phyloP scores from a whole-genome alignment of 2,888 invertebrate genomes.

The Tetragonisca angustula region DNA sequence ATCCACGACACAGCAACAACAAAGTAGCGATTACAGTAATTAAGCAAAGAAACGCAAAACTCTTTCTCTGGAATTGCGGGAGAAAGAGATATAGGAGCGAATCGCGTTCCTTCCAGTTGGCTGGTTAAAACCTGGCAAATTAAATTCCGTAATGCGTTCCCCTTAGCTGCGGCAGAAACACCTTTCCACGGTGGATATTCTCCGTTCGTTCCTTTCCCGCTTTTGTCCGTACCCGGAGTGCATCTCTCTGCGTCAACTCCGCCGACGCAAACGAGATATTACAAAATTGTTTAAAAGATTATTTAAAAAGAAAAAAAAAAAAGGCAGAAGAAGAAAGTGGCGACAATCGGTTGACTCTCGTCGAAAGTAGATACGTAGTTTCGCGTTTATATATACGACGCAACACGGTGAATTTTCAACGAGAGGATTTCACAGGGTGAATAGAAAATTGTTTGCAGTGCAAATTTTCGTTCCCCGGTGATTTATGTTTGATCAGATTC shows the following conservation, averaged over 20 bases:
- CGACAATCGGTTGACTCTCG: too few relatives aligned
- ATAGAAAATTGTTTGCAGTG: neutral
- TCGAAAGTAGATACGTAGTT: neutral
- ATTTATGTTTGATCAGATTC: neutral
- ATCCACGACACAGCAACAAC: neutral
- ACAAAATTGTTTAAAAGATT: too few relatives aligned
- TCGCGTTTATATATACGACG: too few relatives aligned
- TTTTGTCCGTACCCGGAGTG: neutral
- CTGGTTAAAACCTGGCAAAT: slow-evolving; percentile 19
- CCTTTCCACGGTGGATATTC: neutral
- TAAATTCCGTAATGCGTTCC: slow-evolving; percentile 2
- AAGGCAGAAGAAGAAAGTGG: too few relatives aligned
- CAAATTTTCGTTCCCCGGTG: neutral
- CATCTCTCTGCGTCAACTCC: too few relatives aligned
- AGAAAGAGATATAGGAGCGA: neutral
- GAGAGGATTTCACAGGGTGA: neutral
- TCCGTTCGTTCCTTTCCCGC: neutral
- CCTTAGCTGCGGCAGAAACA: neutral
- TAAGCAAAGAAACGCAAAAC: slow-evolving; percentile 53
- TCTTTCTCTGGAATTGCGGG: slow-evolving; percentile 29
- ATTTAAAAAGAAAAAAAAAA: too few relatives aligned
- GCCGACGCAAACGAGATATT: too few relatives aligned
- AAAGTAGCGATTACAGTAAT: slow-evolving; percentile 53
- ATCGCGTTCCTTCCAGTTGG: slow-evolving; percentile 22
- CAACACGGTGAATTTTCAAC: neutral